Conservation (phyloP, 1,140 invertebrate species). For the Drosophila sturtevanti region DNA sequence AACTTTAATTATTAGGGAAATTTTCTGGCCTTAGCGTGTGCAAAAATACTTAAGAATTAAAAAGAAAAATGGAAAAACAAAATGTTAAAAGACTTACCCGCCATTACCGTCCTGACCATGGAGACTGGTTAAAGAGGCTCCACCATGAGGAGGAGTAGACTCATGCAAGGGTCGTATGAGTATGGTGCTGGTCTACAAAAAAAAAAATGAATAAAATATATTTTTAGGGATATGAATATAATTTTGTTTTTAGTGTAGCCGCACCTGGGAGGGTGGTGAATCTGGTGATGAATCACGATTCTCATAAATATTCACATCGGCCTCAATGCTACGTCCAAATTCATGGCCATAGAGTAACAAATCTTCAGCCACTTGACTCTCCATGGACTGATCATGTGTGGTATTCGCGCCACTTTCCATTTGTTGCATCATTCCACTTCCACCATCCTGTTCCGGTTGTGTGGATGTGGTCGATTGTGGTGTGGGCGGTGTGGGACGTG, state of each 20-base stretch:
- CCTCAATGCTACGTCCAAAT: conserved; percentile 65
- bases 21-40: conserved; percentile 45
- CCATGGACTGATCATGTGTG: conserved; percentile 74
- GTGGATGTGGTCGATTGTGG: conserved; percentile 80
- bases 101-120: conserved; percentile 67
- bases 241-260: neutral
- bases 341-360: conserved; percentile 69
- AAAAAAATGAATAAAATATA: conserved; percentile 18
- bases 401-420: conserved; percentile 49
- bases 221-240: neutral
- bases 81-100: conserved; percentile 53
- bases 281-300: conserved; percentile 78
- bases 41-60: conserved; percentile 33
- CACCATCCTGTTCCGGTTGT: conserved; percentile 71
- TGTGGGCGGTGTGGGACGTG: conserved; percentile 79
- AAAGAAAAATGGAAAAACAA: conserved; percentile 10
- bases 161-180: conserved; percentile 79
- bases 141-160: conserved; percentile 71
- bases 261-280: conserved; percentile 80
- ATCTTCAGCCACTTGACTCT: conserved; percentile 77
- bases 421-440: conserved; percentile 20
- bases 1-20: neutral
- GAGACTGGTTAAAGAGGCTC: conserved; percentile 71
- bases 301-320: conserved; percentile 78
- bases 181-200: conserved; percentile 77